A percentile compares a stretch with the other conserved stretches of the same genome.
Conservation (phyloP, 2,113 vertebrate species). For the Nannospalax galili region DNA sequence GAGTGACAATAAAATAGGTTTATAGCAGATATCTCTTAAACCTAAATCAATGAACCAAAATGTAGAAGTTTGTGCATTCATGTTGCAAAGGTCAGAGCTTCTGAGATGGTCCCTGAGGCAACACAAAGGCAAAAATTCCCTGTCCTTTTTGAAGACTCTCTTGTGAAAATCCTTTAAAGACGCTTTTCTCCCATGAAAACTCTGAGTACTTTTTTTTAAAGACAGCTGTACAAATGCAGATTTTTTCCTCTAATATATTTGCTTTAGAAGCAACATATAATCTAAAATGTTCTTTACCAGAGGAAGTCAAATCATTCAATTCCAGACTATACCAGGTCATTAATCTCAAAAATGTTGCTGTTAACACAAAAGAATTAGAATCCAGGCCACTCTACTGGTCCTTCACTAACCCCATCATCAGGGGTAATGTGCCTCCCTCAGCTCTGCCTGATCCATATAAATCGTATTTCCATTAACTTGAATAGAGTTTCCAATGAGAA, state of each 20-base stretch:
- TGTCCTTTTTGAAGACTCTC: background rate
- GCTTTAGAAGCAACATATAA: conserved; percentile 28
- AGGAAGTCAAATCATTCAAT: background rate
- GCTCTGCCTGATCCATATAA: background rate
- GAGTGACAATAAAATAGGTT: background rate
- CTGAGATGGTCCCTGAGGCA: background rate
- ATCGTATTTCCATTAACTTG: background rate
- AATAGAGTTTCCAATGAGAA: background rate
- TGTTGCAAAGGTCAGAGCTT: background rate
- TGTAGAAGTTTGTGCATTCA: conserved; percentile 10
- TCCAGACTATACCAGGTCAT: background rate
- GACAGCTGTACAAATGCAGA: background rate
- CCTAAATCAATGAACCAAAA: conserved; percentile 36
- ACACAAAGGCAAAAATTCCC: background rate
- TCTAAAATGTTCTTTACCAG: conserved; percentile 27
- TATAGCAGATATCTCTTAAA: background rate
- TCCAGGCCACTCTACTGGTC: background rate
- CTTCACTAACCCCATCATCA: background rate
- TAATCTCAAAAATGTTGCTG: background rate
- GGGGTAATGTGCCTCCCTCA: background rate
- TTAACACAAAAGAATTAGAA: background rate
- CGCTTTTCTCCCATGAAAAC: background rate
- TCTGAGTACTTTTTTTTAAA: background rate
- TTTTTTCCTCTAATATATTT: background rate
- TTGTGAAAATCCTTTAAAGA: background rate